Percentiles rank a stretch among this genome's conserved stretches.
These are phyloP conservation scores for Myrmophylax atrothorax DNA, from an alignment of 2,113 vertebrate species.

Conservation along the genomic window DNA sequence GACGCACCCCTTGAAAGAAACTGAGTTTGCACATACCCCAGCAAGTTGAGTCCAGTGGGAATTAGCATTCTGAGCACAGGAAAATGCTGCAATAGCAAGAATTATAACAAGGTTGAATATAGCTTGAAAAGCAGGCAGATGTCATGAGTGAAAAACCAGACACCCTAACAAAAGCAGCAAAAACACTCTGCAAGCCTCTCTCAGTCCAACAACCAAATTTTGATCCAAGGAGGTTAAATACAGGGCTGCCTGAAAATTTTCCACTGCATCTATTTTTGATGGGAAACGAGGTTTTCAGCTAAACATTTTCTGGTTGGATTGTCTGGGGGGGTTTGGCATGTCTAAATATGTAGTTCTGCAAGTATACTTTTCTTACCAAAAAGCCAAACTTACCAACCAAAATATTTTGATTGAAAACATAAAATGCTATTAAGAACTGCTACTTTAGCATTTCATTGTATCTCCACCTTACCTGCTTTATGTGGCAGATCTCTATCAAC, in stretches of 20 bases:
- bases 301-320: not conserved
- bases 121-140: constrained; percentile 44
- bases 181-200: not conserved
- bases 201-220: constrained; percentile 30
- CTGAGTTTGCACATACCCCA: not conserved
- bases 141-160: constrained; percentile 55
- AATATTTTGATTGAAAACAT: constrained; percentile 27
- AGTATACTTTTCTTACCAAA: constrained; percentile 49
- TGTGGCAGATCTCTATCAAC: not conserved
- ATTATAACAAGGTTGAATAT: not conserved
- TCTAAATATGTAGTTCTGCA: constrained; percentile 30
- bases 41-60: not conserved
- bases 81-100: constrained; percentile 28
- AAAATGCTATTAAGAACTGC: not conserved
- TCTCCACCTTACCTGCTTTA: not conserved
- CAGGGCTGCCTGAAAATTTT: constrained; percentile 52
- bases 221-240: constrained; percentile 58
- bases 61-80: not conserved
- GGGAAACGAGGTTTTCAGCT: constrained; percentile 31
- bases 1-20: not conserved
- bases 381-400: constrained; percentile 27
- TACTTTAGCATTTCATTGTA: not conserved
- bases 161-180: constrained; percentile 38
- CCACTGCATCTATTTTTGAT: constrained; percentile 57
- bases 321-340: not conserved